Evolutionary conservation across 1,140 invertebrate genomes (phyloP).

Genomic region (Magallana gigas): DNA sequence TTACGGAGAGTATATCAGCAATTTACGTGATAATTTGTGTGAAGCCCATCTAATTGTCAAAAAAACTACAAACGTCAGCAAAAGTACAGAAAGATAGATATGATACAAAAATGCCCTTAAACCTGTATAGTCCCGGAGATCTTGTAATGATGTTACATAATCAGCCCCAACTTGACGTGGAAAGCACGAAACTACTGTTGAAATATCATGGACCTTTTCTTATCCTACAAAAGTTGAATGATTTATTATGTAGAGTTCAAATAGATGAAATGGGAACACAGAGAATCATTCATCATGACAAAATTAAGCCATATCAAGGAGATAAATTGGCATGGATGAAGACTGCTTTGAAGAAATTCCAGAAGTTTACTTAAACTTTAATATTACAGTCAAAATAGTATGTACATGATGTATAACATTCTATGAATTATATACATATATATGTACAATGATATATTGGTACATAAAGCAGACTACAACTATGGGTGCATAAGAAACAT

Average conservation of each 20-base stretch:
- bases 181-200: not conserved
- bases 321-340: no score
- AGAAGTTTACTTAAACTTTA: no score
- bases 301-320: not conserved
- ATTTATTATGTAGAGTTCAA: slow-evolving; percentile 17
- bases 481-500: no score
- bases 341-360: no score
- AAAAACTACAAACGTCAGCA: not conserved
- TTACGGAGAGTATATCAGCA: slow-evolving; percentile 48
- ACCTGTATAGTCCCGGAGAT: not conserved
- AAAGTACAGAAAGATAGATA: slow-evolving; percentile 52
- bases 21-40: slow-evolving; percentile 40
- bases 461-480: no score
- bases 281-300: not conserved
- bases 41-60: slow-evolving; percentile 45
- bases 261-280: no score
- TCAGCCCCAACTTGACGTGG: not conserved
- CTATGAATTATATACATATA: no score
- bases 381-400: no score
- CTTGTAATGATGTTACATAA: not conserved
- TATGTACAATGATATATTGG: no score
- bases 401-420: no score
- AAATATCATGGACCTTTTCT: not conserved
- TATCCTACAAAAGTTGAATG: slow-evolving; percentile 23
- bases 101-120: not conserved